These are phyloP conservation scores for Ptychochromis oligacanthus DNA, from an alignment of 2,113 vertebrate genomes.

Conservation along the genomic window DNA sequence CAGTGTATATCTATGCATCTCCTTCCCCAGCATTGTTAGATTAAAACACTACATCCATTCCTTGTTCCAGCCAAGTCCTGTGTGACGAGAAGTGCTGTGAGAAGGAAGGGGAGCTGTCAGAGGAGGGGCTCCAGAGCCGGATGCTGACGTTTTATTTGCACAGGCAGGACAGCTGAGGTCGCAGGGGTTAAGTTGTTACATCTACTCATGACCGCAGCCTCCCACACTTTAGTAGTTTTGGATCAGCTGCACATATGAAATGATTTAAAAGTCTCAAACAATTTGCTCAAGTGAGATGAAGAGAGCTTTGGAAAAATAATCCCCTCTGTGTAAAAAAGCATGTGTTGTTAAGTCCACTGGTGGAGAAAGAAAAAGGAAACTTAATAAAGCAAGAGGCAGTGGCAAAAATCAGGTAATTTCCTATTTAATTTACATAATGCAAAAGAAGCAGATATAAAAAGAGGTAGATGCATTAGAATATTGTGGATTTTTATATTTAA, in stretches of 20 bases:
- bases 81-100: slow-evolving; percentile 45
- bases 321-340: not conserved
- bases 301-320: not conserved
- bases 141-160: slow-evolving; percentile 82
- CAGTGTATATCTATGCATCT: not conserved
- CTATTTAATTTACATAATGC: not conserved
- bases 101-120: slow-evolving; percentile 74
- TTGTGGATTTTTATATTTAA: not conserved
- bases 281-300: slow-evolving; percentile 17
- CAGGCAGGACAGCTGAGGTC: slow-evolving; percentile 77
- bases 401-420: not conserved
- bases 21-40: not conserved
- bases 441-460: not conserved
- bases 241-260: slow-evolving; percentile 24
- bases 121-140: slow-evolving; percentile 71
- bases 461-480: not conserved
- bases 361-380: not conserved
- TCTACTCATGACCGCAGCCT: slow-evolving; percentile 68
- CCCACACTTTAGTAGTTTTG: slow-evolving; percentile 54
- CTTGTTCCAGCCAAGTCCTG: not conserved
- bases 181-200: slow-evolving; percentile 79
- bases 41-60: slow-evolving; percentile 21
- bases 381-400: not conserved
- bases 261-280: slow-evolving; percentile 5
- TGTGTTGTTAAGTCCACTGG: not conserved